Evolutionary conservation across 2,888 invertebrate species (phyloP), one percentile per base, ranked within the genome.

Genomic region (Shargacucullia verbasci): DNA sequence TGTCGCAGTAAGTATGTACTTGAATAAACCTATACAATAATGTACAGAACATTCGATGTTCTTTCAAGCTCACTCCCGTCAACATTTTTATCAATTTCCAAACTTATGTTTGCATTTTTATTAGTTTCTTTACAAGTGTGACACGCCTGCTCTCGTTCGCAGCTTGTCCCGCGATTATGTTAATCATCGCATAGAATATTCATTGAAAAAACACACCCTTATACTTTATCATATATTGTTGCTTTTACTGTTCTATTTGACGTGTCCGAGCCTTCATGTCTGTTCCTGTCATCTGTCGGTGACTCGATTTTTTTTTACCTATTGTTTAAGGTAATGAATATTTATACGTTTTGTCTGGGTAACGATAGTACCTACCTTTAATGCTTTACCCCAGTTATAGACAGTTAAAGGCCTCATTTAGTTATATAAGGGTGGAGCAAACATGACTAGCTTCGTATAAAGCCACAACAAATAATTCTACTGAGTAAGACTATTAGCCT

Each of bases 131-230:
- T 73, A 67, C 58, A 68, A 68, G 76, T 73, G 71, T 76, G 79
- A 67, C 74, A 76, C 72, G 77, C 65, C 73, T 54, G 67, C 44
- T 44, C 84, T 83, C 86, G 90, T 91, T 90, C 90, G 80, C 91
- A 83, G 86, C 83, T 90, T 90, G 90, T 85, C 76, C 75, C 68
- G 79, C 81, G 83, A 88, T 87, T 91, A 91, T 91, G 90, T 65
- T 86, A 90, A 91, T 91, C 72, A 60, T 59, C 71, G 55, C 68
- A 87, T 89, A 85, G 79, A 88, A 89, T 89, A 90, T 90, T 88
- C 88, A 88, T 86, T 78, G 81, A 73, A 76, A 67, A 81, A 82
- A 82, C 78, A 81, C 80, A 87, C 88, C 89, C 87, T 82, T 79
- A 81, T 75, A 80, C 74, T 80, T 82, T 81, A 81, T 81, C 78